Evolutionary conservation across 2,888 invertebrate species (phyloP).

Genomic region (Caenorhabditis sp.): DNA sequence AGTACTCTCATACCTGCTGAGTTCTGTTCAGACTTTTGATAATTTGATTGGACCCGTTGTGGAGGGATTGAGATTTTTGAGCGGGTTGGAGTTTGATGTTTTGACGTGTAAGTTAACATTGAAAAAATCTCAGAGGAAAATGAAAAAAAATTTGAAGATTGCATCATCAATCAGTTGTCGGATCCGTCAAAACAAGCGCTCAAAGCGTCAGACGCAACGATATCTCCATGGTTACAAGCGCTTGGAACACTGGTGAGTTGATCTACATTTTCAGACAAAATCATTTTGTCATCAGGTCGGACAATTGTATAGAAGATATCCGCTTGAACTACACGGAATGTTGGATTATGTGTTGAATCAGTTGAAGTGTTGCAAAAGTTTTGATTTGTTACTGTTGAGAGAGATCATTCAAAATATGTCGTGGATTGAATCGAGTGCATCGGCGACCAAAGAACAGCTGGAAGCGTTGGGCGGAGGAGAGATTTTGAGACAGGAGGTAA

Average conservation of each 20-base stretch:
- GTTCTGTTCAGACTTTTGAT: conserved; percentile 85
- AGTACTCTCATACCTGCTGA: conserved; percentile 88
- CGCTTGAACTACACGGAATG: conserved; percentile 90
- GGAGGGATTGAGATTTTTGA: conserved; percentile 94
- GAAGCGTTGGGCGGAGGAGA: conserved; percentile 98
- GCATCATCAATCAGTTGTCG: conserved; percentile 89
- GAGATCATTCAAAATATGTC: conserved; percentile 99
- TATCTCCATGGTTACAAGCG: conserved; percentile 78
- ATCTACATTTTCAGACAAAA: neutral
- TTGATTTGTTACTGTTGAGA: conserved; percentile 84
- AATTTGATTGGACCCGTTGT: conserved; percentile 94
- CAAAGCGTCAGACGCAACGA: conserved; percentile 87
- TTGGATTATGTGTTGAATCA: conserved; percentile 97
- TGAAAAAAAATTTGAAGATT: conserved; percentile 75
- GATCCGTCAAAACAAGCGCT: conserved; percentile 79
- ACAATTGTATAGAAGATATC: conserved; percentile 88
- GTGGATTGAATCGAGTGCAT: conserved; percentile 94
- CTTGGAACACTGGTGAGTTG: conserved; percentile 89
- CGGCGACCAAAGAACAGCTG: conserved; percentile 92
- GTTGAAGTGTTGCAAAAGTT: conserved; percentile 91
- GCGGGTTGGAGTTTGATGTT: conserved; percentile 92
- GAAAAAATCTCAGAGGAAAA: neutral
- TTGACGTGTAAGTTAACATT: conserved; percentile 78
- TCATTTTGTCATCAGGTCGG: conserved; percentile 77
- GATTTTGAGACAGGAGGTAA: conserved; percentile 87